Evolutionary conservation across 2,888 invertebrate species (phyloP).

Genomic region (Trileptium ribeirensis): DNA sequence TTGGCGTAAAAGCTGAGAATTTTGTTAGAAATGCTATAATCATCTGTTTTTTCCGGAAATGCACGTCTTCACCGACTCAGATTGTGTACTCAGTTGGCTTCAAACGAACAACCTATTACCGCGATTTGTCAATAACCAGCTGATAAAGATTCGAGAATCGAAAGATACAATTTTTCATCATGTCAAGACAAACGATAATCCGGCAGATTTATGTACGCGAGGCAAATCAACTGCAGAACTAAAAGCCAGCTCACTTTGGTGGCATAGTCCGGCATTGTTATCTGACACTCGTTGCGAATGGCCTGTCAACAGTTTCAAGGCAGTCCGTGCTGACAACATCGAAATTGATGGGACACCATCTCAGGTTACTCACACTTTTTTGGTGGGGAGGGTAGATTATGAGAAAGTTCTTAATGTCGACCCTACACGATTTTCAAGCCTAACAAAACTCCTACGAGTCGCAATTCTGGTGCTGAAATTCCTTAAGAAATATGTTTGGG

Average conservation of each 20-base stretch:
- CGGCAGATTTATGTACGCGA: background rate
- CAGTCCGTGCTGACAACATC: background rate
- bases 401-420: too few species aligned
- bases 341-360: too few species aligned
- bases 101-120: background rate
- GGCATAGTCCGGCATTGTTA: background rate
- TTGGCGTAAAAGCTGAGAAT: too few species aligned
- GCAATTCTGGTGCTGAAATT: background rate
- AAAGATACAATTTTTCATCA: too few species aligned
- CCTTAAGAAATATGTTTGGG: background rate
- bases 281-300: background rate
- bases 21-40: too few species aligned
- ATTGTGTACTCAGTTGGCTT: background rate
- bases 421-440: background rate
- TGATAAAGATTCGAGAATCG: background rate
- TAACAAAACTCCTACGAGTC: background rate
- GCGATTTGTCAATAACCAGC: background rate
- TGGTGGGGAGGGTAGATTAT: too few species aligned
- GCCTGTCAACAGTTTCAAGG: background rate
- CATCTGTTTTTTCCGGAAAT: too few species aligned
- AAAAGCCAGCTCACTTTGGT: background rate
- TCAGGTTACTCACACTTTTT: background rate
- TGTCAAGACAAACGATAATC: background rate
- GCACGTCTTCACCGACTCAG: background rate
- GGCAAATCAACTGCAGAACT: background rate